These are phyloP conservation scores for Dicaeum eximium DNA, from an alignment of 2,113 vertebrate species.

Conservation along the genomic window DNA sequence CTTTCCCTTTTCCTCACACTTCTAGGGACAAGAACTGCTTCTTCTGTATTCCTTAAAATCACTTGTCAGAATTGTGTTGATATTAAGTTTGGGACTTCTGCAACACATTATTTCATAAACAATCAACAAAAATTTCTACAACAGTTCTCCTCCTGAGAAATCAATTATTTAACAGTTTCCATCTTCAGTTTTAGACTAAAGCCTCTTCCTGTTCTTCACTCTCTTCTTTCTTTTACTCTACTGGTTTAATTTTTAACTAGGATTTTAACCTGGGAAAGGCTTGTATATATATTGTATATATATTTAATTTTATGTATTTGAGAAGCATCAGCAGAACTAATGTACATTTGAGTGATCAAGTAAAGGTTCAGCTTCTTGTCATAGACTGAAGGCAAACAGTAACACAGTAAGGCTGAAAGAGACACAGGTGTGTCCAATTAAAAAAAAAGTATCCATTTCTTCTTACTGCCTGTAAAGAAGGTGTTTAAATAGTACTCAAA, in stretches of 20 bases:
- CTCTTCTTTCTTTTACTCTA: not conserved
- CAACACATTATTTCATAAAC: not conserved
- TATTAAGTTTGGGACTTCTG: not conserved
- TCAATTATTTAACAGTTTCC: not conserved
- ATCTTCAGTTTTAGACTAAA: not conserved
- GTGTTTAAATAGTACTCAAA: not conserved
- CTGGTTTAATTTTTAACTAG: not conserved
- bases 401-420: not conserved
- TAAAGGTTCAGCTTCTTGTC: not conserved
- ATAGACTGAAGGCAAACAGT: not conserved
- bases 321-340: not conserved
- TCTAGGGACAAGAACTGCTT: not conserved
- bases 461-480: not conserved
- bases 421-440: not conserved
- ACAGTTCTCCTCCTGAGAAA: not conserved
- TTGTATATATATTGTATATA: not conserved
- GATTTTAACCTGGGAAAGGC: not conserved
- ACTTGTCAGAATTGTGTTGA: not conserved
- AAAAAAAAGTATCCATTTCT: not conserved
- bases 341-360: rapidly evolving
- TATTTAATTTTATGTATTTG: not conserved
- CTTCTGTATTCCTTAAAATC: not conserved
- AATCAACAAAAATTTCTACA: not conserved
- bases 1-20: not conserved
- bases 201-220: not conserved